A percentile compares a stretch with the other conserved stretches of the same genome.
phyloP scores from a whole-genome alignment of 2,797 vertebrate species.

The Scolopax bukidnonensis region DNA sequence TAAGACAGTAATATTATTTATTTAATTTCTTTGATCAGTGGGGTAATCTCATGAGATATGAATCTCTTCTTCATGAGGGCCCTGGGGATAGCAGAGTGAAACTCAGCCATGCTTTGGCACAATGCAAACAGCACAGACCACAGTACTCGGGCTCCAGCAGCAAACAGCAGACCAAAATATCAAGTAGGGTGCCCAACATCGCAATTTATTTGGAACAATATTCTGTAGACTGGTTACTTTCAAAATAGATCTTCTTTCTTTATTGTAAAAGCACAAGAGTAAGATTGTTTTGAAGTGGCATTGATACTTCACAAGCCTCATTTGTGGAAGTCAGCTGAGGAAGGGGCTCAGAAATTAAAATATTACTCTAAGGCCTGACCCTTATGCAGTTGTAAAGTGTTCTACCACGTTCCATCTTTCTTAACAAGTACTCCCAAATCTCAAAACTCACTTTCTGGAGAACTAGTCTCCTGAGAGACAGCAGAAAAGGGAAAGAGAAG shows the following conservation, averaged over 20 bases:
- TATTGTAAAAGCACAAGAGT: neutral
- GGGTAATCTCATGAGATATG: slow-evolving; percentile 63
- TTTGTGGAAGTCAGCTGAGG: neutral
- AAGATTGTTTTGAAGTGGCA: neutral
- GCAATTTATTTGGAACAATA: neutral
- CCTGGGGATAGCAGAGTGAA: slow-evolving; percentile 19
- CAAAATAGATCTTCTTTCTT: neutral
- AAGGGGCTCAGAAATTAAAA: neutral
- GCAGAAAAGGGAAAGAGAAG: slow-evolving; percentile 33
- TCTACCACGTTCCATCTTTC: neutral
- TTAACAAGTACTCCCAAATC: slow-evolving; percentile 29
- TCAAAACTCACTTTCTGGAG: neutral
- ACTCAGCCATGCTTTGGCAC: neutral
- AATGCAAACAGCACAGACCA: slow-evolving; percentile 30
- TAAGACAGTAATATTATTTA: slow-evolving; percentile 60
- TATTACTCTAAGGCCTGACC: neutral
- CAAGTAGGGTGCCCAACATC: neutral
- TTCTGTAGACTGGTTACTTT: neutral
- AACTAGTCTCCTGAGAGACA: slow-evolving; percentile 32
- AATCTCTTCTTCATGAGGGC: slow-evolving; percentile 67
- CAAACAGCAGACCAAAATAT: neutral
- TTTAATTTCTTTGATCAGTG: slow-evolving; percentile 69
- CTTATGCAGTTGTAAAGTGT: neutral
- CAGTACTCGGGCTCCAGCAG: slow-evolving; percentile 5
- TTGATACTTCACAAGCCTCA: neutral